These are phyloP conservation scores for Galeopsomyia nigrocyanea DNA, from an alignment of 2,888 invertebrate genomes.

Conservation along the genomic window DNA sequence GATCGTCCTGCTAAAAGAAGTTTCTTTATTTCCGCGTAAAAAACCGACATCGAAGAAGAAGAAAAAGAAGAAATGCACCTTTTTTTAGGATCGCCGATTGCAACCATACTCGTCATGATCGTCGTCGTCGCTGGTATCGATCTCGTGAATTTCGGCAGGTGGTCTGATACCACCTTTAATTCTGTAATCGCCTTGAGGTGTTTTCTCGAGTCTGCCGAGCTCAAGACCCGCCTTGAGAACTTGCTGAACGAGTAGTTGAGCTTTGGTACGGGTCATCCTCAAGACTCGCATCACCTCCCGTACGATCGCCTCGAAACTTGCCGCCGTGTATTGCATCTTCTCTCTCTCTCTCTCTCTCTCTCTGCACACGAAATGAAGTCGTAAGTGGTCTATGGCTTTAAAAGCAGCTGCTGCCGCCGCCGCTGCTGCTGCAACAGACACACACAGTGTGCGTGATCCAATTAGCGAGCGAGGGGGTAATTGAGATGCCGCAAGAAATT, in stretches of 20 bases:
- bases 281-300: conserved; percentile 59
- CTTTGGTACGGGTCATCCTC: conserved; percentile 55
- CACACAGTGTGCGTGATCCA: conserved; percentile 59
- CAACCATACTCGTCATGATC: not conserved
- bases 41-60: no score
- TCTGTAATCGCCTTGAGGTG: conserved; percentile 54
- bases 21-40: no score
- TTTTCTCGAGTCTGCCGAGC: conserved; percentile 57
- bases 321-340: conserved; percentile 51
- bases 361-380: conserved; percentile 25
- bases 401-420: no score
- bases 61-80: no score
- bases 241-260: conserved; percentile 56
- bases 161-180: conserved; percentile 46
- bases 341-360: no score
- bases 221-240: conserved; percentile 59
- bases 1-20: no score
- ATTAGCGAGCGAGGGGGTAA: conserved; percentile 62
- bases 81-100: no score
- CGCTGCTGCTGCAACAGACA: not conserved
- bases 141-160: conserved; percentile 53
- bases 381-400: conserved; percentile 12
- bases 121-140: conserved; percentile 54
- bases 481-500: conserved; percentile 60
- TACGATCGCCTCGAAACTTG: conserved; percentile 60